A percentile compares a stretch with the other conserved stretches of the same genome.
phyloP scores from a whole-genome alignment of 2,797 vertebrate genomes.

The Alectoris magna region DNA sequence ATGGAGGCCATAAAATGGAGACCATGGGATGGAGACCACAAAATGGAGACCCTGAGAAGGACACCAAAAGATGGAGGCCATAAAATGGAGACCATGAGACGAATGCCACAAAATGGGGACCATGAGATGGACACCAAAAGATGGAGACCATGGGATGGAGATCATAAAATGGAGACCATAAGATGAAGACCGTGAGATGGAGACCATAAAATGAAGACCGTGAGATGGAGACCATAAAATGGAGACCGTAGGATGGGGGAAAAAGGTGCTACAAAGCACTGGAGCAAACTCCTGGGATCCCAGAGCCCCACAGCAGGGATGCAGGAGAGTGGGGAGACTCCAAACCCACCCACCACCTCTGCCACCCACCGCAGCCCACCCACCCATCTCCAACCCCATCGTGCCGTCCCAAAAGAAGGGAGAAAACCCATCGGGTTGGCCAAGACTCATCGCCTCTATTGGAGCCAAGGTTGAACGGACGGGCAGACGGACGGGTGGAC shows the following conservation, averaged over 20 bases:
- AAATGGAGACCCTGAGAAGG: too few relatives aligned
- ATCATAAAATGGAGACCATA: too few relatives aligned
- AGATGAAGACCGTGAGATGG: too few relatives aligned
- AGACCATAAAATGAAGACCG: too few relatives aligned
- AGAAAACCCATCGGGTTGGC: accelerated
- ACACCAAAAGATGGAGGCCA: not conserved
- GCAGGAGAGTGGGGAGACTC: not conserved
- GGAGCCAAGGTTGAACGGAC: not conserved
- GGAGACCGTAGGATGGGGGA: not conserved
- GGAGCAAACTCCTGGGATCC: not conserved
- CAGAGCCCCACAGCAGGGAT: not conserved
- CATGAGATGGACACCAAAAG: too few relatives aligned
- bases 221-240: too few relatives aligned
- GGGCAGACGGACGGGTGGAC: too few relatives aligned
- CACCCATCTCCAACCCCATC: not conserved
- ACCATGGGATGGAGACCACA: not conserved
- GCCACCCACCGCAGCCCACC: accelerated
- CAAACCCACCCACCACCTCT: accelerated
- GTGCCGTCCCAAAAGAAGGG: accelerated
- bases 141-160: too few relatives aligned
- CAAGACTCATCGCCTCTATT: accelerated
- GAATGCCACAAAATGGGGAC: too few relatives aligned
- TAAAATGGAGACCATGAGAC: too few relatives aligned
- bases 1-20: too few relatives aligned
- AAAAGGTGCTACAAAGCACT: not conserved